Percentiles rank a stretch among this genome's conserved stretches.
These are phyloP conservation scores for Pituophis catenifer DNA, from an alignment of 2,113 vertebrate species.

Conservation along the genomic window DNA sequence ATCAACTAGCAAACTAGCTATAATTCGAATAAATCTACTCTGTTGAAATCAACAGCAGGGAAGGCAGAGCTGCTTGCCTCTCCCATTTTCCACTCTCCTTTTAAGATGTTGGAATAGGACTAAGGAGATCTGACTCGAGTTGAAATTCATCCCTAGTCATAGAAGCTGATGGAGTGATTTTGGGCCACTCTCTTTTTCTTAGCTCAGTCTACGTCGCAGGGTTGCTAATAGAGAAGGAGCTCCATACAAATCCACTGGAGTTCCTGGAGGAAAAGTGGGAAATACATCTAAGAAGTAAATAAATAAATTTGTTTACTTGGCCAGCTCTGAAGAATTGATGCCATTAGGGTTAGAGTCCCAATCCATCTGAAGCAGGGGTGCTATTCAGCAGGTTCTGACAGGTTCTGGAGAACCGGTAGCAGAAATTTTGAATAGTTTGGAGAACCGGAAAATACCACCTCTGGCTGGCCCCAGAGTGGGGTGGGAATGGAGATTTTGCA, in stretches of 20 bases:
- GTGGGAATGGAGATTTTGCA: no score
- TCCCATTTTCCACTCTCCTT: not conserved
- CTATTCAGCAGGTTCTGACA: no score
- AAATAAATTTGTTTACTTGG: not conserved
- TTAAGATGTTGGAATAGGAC: not conserved
- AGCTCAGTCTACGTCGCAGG: not conserved
- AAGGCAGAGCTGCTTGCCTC: conserved; percentile 24
- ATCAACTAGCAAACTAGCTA: conserved; percentile 21
- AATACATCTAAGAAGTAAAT: not conserved
- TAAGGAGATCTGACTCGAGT: not conserved
- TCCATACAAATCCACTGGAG: not conserved
- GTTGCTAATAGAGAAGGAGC: not conserved
- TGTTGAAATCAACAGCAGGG: conserved; percentile 52
- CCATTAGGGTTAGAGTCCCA: not conserved
- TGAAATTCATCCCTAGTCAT: not conserved
- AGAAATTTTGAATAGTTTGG: no score
- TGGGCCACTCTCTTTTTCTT: not conserved
- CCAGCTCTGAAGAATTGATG: not conserved
- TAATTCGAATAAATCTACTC: conserved; percentile 60
- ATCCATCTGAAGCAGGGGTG: not conserved
- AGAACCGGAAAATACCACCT: no score
- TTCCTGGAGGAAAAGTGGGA: not conserved
- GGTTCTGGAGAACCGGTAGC: no score
- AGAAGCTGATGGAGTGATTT: not conserved
- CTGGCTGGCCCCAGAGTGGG: no score